These are phyloP conservation scores for Bombylius major DNA, from an alignment of 2,888 invertebrate species.

Conservation along the genomic window DNA sequence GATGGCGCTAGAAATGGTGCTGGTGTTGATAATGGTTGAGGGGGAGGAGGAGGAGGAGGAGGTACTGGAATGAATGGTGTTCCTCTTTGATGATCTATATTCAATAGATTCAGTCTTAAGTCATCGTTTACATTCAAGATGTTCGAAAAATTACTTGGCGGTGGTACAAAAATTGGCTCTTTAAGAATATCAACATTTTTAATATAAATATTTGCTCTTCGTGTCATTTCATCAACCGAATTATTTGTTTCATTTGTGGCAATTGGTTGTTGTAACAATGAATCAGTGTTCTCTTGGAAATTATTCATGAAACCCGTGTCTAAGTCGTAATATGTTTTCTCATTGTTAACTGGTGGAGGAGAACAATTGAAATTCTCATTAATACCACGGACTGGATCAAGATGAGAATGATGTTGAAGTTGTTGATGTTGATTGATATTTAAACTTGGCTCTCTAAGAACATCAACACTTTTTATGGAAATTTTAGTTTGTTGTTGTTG, in stretches of 20 bases:
- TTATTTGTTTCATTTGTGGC: too few species aligned
- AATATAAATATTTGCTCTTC: conserved; percentile 31
- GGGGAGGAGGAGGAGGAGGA: too few species aligned
- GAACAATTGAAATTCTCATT: too few species aligned
- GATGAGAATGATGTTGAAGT: background rate
- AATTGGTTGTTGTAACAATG: background rate
- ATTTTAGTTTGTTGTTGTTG: conserved; percentile 21
- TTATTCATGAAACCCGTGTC: conserved; percentile 1
- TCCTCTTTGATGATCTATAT: background rate
- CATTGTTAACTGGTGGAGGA: too few species aligned
- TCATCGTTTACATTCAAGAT: conserved; percentile 16
- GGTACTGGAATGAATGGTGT: background rate
- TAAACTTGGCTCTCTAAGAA: conserved; percentile 22
- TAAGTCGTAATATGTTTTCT: conserved; percentile 2
- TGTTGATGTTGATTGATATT: background rate
- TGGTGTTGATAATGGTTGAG: too few species aligned
- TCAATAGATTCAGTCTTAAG: conserved; percentile 3
- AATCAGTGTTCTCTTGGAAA: background rate
- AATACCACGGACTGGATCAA: too few species aligned
- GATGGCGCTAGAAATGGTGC: too few species aligned
- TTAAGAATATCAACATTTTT: conserved; percentile 35
- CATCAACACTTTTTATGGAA: conserved; percentile 34
- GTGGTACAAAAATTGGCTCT: conserved; percentile 27
- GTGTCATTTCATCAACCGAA: background rate
- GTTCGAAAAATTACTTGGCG: conserved; percentile 14